These are phyloP conservation scores for Microhierax caerulescens DNA, from an alignment of 2,797 vertebrate species.

Conservation along the genomic window DNA sequence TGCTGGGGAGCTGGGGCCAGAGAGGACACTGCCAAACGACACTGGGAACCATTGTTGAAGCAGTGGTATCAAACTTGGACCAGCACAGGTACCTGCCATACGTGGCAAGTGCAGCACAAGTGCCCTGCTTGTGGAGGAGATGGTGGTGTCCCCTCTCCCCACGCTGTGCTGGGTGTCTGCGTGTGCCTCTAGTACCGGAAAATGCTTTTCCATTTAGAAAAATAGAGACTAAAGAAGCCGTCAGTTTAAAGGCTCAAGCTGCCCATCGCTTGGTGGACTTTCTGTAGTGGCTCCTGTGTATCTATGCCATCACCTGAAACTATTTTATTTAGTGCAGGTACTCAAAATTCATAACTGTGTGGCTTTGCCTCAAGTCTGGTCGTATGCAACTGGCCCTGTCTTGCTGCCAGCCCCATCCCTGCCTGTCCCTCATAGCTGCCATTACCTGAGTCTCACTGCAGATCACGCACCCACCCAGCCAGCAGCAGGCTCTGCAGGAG, in stretches of 20 bases:
- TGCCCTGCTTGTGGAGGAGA: rapidly evolving
- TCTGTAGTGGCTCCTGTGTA: rapidly evolving
- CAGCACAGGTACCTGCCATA: background rate
- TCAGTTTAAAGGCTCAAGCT: background rate
- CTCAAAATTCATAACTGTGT: rapidly evolving
- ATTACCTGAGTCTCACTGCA: background rate
- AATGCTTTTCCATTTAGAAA: background rate
- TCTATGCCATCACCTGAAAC: background rate
- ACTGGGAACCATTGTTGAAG: rapidly evolving
- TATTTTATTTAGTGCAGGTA: background rate
- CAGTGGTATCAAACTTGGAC: rapidly evolving
- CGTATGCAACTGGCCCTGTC: too few species aligned
- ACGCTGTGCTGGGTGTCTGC: rapidly evolving
- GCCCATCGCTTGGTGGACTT: background rate
- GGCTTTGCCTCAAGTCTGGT: background rate
- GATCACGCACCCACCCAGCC: rapidly evolving
- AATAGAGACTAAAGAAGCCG: background rate
- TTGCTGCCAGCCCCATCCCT: background rate
- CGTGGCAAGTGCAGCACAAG: rapidly evolving
- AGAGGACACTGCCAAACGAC: rapidly evolving
- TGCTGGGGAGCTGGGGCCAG: rapidly evolving
- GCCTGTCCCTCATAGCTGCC: background rate
- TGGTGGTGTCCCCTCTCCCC: rapidly evolving
- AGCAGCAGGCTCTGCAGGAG: background rate
- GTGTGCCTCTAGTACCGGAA: background rate